These are phyloP conservation scores for Bathynomus jamesi DNA, from an alignment of 1,140 invertebrate species.

Conservation along the genomic window DNA sequence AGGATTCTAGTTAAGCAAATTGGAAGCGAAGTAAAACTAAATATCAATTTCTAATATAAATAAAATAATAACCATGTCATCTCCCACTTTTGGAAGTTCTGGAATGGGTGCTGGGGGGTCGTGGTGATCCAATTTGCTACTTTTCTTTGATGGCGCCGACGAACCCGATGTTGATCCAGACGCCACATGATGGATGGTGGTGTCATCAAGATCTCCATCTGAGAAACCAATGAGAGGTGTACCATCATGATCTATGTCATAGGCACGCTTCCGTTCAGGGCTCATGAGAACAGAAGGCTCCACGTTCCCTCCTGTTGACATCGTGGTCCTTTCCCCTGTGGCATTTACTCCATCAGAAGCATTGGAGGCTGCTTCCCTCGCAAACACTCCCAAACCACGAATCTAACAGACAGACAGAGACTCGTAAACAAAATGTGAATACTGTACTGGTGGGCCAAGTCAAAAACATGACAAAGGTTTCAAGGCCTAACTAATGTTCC, in stretches of 20 bases:
- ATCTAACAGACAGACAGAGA: slow-evolving; percentile 12
- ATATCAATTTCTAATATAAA: no score
- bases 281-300: slow-evolving; percentile 32
- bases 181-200: slow-evolving; percentile 13
- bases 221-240: slow-evolving; percentile 30
- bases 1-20: no score
- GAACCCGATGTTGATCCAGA: slow-evolving; percentile 8
- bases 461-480: no score
- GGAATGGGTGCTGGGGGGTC: slow-evolving; percentile 27
- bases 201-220: slow-evolving; percentile 31
- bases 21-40: no score
- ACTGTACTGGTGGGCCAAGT: background rate
- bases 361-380: slow-evolving; percentile 17
- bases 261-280: slow-evolving; percentile 31
- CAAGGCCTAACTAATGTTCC: no score
- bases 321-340: slow-evolving; percentile 9
- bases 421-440: background rate
- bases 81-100: slow-evolving; percentile 30
- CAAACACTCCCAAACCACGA: slow-evolving; percentile 31
- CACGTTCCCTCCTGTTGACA: slow-evolving; percentile 19
- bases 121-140: slow-evolving; percentile 5
- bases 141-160: background rate
- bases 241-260: slow-evolving; percentile 29
- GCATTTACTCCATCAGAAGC: background rate
- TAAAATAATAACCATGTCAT: slow-evolving; percentile 37